Evolutionary conservation across 2,888 invertebrate genomes (phyloP), one percentile per base, ranked within the genome.

Genomic region (Cryptosula pallasiana): DNA sequence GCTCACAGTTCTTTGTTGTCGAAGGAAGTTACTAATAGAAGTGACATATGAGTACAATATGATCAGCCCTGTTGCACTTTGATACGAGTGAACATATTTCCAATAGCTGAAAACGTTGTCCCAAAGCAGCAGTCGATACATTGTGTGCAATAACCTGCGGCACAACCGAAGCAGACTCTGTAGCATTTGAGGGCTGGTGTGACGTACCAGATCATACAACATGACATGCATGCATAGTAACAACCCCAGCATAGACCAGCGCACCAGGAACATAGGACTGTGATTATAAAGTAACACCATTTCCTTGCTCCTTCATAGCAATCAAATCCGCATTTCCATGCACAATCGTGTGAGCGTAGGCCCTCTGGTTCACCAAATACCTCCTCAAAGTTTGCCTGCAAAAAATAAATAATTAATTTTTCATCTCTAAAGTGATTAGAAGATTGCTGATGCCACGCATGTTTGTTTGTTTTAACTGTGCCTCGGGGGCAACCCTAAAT

Each of bases 181-280:
- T 89, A 87, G 75, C 88, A 87, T 71, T 90, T 87, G 63, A 91
- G 83, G 73, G 88, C 88, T n/a, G 91, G 91, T 0, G 88, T 89
- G 23, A 89, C 85, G 79, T 90, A 90, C 91, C 91, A 91, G 79
- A 91, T 90, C 86, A 91, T 90, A 29, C 58, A 9, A 71, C 75
- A 77, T 2, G 91, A 89, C 16, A 91, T 84, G 77, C 90, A 75
- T 1, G 78, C 78, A 71, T 79, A 78, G 63, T 73, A 70, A 63
- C 76, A 77, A 34, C 78, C 78, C 36, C 90, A 86, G 76, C 88
- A 84, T 74, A 90, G 86, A 0, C 90, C 90, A 71, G 89, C 86
- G 32, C 90, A 86, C 2, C 91, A 90, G 0, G 90, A 90, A 1
- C 89, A 85, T 29, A 91, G 78, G 72, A 90, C 88, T 0, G 90